A percentile compares a stretch with the other conserved stretches of the same genome.
phyloP scores from a whole-genome alignment of 2,888 invertebrate genomes.

The Macrophya alboannulata region DNA sequence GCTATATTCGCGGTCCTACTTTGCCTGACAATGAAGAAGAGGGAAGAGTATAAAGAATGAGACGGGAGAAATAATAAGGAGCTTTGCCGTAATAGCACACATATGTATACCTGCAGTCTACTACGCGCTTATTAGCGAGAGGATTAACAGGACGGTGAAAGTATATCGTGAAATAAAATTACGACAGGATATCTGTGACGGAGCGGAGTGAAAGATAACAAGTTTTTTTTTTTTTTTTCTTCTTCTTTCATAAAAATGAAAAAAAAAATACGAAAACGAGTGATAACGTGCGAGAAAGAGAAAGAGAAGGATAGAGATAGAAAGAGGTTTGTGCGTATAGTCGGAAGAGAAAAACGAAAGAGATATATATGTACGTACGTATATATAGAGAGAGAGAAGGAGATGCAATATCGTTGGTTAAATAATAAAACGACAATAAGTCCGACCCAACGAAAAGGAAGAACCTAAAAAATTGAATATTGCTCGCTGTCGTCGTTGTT shows the following conservation, averaged over 20 bases:
- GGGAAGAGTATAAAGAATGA: neutral
- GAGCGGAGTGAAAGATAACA: slow-evolving; percentile 6
- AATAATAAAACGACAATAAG: slow-evolving; percentile 57
- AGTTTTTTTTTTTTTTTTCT: neutral
- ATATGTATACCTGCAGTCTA: neutral
- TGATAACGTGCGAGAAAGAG: neutral
- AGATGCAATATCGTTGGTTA: slow-evolving; percentile 19
- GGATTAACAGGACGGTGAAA: neutral
- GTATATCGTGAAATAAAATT: neutral
- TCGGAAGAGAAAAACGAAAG: neutral
- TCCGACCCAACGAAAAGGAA: slow-evolving; percentile 46
- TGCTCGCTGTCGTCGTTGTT: slow-evolving; percentile 27
- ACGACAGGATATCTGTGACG: neutral
- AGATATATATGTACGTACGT: neutral
- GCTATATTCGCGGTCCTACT: slow-evolving; percentile 70
- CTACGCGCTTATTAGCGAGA: neutral
- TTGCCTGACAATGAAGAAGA: slow-evolving; percentile 70
- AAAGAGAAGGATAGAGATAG: no score
- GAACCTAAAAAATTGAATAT: neutral
- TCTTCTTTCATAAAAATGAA: neutral
- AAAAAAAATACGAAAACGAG: neutral
- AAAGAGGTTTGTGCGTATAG: neutral
- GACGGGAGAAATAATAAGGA: neutral
- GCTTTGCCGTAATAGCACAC: slow-evolving; percentile 21
- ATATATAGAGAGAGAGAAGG: neutral